Conservation (phyloP, 53 echinoderm and acorn worm species). For the Mesocentrotus franciscanus region DNA sequence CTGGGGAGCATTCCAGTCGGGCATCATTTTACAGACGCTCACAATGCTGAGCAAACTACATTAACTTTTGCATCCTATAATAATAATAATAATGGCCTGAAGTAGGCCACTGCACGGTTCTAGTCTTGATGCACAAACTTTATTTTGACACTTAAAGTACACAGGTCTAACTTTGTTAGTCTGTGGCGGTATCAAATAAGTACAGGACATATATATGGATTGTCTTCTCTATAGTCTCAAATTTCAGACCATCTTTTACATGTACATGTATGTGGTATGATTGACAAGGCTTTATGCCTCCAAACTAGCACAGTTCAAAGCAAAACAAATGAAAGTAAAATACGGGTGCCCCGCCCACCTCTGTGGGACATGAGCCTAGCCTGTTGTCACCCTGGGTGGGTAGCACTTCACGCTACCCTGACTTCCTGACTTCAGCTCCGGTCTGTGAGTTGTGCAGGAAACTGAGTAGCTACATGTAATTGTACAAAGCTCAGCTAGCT, state of each 20-base stretch:
- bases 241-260: no score
- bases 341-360: conserved; percentile 11
- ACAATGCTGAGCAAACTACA: no score
- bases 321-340: neutral
- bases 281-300: no score
- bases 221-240: no score
- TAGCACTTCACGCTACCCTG: conserved; percentile 16
- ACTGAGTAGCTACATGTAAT: neutral
- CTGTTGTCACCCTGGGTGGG: neutral
- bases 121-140: neutral
- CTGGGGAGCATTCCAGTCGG: no score
- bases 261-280: no score
- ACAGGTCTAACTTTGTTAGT: no score
- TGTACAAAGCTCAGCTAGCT: neutral
- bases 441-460: conserved; percentile 47
- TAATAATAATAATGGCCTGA: neutral
- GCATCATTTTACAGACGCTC: no score
- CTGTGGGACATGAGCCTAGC: neutral
- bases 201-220: no score
- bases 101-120: neutral
- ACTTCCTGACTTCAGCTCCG: conserved; percentile 55
- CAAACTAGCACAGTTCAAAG: neutral
- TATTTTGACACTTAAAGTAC: no score
- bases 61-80: neutral
- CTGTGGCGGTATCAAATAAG: no score